A percentile compares a stretch with the other conserved stretches of the same genome.
Evolutionary conservation across 2,888 invertebrate genomes (phyloP).

Genomic region (Brenthis ino): DNA sequence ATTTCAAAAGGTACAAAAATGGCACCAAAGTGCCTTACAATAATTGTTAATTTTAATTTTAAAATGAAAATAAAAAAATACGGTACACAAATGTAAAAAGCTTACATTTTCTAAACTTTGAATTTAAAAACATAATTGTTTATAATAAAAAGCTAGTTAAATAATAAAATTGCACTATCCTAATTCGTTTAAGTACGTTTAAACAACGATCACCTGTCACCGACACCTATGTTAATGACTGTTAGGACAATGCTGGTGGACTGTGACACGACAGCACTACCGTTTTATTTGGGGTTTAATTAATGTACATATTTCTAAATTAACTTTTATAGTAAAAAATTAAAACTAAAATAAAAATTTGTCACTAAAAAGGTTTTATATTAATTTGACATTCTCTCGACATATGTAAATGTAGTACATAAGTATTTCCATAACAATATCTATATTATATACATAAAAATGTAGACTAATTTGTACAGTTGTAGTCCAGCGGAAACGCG

Average conservation of each 20-base stretch:
- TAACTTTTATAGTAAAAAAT: no score
- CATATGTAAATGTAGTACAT: no score
- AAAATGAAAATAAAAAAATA: no score
- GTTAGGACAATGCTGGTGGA: conserved; percentile 2
- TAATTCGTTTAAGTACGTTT: conserved; percentile 17
- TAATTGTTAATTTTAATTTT: no score
- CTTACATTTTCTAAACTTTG: no score
- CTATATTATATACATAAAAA: no score
- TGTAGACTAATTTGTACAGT: no score
- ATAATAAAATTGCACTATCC: neutral
- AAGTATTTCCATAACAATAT: neutral
- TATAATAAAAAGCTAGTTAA: neutral
- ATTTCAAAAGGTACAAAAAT: neutral
- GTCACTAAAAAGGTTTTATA: no score
- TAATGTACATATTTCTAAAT: conserved; percentile 1
- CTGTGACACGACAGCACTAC: conserved; percentile 18
- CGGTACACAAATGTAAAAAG: no score
- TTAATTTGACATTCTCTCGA: neutral
- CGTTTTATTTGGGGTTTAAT: conserved; percentile 16
- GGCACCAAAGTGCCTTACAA: neutral
- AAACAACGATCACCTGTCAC: conserved; percentile 34
- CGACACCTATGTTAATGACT: conserved; percentile 32
- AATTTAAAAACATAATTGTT: no score
- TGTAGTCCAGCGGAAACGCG: no score
- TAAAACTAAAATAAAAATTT: no score